Conservation (phyloP, 2,113 vertebrate genomes). For the Semnopithecus entellus region DNA sequence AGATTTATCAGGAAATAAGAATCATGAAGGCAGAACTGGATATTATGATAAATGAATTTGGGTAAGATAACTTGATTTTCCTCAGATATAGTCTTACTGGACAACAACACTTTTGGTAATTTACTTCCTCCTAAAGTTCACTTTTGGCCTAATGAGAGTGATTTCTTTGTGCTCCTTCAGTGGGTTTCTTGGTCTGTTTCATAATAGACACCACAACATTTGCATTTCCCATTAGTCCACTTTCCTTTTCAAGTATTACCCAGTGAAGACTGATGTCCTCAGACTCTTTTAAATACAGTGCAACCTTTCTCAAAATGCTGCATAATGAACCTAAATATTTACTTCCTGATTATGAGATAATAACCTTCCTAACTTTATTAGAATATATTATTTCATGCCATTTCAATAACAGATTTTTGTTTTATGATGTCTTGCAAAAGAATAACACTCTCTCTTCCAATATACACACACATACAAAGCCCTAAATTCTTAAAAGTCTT, state of each 20-base stretch:
- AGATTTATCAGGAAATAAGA: neutral
- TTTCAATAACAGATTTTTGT: neutral
- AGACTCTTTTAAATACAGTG: neutral
- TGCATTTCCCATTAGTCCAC: conserved; percentile 1
- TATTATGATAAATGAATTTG: neutral
- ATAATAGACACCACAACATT: neutral
- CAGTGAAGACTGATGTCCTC: neutral
- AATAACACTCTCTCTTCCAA: neutral
- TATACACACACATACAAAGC: neutral
- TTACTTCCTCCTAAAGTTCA: neutral
- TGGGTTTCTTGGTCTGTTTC: neutral
- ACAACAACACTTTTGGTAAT: neutral
- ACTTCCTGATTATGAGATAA: neutral
- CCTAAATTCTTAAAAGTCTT: neutral
- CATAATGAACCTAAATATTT: neutral
- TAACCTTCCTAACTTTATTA: neutral
- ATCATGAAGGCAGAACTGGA: neutral
- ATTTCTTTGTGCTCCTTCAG: neutral
- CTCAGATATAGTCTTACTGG: neutral
- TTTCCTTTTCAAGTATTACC: neutral
- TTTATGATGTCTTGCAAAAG: neutral
- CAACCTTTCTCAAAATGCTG: neutral
- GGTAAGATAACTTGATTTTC: conserved; percentile 20
- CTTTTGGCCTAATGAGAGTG: neutral
- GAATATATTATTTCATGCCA: neutral